phyloP scores from a whole-genome alignment of 53 echinoderm and acorn worm genomes.

The Arbacia lixula region DNA sequence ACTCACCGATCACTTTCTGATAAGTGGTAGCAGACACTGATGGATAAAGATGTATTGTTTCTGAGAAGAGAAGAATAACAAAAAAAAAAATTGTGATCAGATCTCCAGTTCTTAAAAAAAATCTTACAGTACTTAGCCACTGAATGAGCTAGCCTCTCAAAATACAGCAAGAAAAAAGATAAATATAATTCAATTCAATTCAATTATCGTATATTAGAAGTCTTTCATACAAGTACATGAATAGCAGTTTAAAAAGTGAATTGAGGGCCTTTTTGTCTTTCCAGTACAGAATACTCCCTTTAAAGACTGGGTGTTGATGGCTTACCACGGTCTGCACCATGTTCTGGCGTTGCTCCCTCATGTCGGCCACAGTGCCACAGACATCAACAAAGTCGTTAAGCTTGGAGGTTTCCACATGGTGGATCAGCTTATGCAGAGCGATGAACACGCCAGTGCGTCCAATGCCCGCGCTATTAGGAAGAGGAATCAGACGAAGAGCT shows the following conservation, averaged over 20 bases:
- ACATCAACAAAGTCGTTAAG: constrained; percentile 69
- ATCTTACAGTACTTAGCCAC: too few species aligned
- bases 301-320: background rate
- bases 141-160: too few species aligned
- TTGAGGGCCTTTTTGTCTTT: too few species aligned
- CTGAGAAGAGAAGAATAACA: background rate
- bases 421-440: constrained; percentile 66
- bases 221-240: too few species aligned
- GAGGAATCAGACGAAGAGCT: too few species aligned
- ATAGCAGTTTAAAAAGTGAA: too few species aligned
- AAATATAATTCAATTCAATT: too few species aligned
- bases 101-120: too few species aligned
- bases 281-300: too few species aligned
- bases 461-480: constrained; percentile 97
- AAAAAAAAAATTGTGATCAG: background rate
- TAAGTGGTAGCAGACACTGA: constrained; percentile 15
- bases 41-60: constrained; percentile 58
- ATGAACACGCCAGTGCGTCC: constrained; percentile 90
- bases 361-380: constrained; percentile 67
- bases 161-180: too few species aligned
- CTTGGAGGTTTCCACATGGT: constrained; percentile 49
- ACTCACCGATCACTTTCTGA: background rate
- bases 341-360: constrained; percentile 73
- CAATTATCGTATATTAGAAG: too few species aligned
- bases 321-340: constrained; percentile 96